These are phyloP conservation scores for Triops cancriformis DNA, from an alignment of 1,140 invertebrate species.

Conservation along the genomic window DNA sequence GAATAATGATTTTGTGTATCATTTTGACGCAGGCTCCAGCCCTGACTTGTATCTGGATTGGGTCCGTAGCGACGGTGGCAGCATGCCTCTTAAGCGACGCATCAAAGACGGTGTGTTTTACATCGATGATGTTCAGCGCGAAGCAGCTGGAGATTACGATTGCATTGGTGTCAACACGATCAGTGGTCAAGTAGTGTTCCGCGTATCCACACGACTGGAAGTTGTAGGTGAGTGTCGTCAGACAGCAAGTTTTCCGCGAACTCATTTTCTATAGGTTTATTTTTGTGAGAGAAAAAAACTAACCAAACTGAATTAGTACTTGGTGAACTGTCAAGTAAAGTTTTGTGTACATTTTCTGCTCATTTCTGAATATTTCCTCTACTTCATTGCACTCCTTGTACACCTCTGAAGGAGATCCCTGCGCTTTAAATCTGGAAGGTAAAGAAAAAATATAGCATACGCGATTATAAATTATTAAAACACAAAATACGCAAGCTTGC, in stretches of 20 bases:
- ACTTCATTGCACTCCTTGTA: not conserved
- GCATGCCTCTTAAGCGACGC: constrained; percentile 51
- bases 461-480: no score
- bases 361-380: not conserved
- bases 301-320: no score
- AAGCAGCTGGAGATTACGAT: constrained; percentile 66
- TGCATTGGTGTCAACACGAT: constrained; percentile 53
- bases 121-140: constrained; percentile 52
- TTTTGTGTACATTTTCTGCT: not conserved
- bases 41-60: constrained; percentile 45
- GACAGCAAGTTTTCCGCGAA: not conserved
- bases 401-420: not conserved
- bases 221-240: constrained; percentile 48
- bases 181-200: constrained; percentile 40
- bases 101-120: constrained; percentile 50
- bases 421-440: not conserved
- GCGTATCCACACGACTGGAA: constrained; percentile 45
- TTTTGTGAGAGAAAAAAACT: no score
- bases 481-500: not conserved
- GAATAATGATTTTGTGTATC: constrained; percentile 1
- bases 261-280: no score
- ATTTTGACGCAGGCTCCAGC: constrained; percentile 30
- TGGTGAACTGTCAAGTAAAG: no score
- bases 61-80: constrained; percentile 52
- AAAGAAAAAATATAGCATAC: not conserved